Percentiles rank a stretch among this genome's conserved stretches.
These are phyloP conservation scores for Zhuqinia jingwanae DNA, from an alignment of 2,888 invertebrate species.

Conservation along the genomic window DNA sequence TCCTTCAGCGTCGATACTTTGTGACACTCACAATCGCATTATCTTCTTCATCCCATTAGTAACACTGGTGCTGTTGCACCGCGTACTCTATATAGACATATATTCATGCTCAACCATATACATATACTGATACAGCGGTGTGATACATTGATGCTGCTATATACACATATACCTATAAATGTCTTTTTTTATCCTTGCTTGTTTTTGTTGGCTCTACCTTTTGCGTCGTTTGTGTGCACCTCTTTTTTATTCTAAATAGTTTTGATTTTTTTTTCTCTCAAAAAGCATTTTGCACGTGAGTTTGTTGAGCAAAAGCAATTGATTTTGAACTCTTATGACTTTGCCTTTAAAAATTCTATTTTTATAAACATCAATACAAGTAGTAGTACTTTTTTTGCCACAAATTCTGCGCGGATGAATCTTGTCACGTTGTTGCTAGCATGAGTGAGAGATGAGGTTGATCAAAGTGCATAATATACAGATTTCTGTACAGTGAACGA, in stretches of 20 bases:
- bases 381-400: constrained; percentile 13
- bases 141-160: not conserved
- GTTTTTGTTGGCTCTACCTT: constrained; percentile 28
- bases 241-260: constrained; percentile 2
- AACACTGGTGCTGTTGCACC: constrained; percentile 28
- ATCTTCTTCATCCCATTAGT: constrained; percentile 65
- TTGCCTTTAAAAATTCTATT: constrained; percentile 70
- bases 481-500: not conserved
- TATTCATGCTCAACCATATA: not conserved
- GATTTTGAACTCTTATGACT: constrained; percentile 72
- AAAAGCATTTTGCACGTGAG: constrained; percentile 58
- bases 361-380: constrained; percentile 48
- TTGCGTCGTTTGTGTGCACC: constrained; percentile 45
- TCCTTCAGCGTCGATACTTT: constrained; percentile 38
- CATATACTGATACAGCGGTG: no score
- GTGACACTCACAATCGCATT: constrained; percentile 71
- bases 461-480: not conserved
- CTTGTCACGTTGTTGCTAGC: not conserved
- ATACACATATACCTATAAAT: no score
- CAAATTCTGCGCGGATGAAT: constrained; percentile 3
- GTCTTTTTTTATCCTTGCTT: not conserved
- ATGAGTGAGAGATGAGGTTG: no score
- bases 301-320: constrained; percentile 61
- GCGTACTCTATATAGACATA: no score
- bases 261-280: constrained; percentile 18